phyloP scores from a whole-genome alignment of 2,888 invertebrate species.

The Xestia xanthographa region DNA sequence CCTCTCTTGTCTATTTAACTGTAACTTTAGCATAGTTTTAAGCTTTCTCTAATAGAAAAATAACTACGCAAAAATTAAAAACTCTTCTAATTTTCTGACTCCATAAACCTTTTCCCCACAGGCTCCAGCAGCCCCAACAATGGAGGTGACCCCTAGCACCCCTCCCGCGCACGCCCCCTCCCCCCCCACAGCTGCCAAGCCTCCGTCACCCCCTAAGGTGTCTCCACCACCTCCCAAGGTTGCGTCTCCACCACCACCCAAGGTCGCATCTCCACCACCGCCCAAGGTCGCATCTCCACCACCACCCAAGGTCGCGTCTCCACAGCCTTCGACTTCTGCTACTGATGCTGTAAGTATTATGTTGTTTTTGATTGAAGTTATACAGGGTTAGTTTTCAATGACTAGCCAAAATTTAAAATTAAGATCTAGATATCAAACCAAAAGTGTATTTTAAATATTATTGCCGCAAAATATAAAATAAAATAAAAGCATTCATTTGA shows the following conservation, averaged over 20 bases:
- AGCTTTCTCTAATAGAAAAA: not conserved
- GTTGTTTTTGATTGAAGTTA: not conserved
- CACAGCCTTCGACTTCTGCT: conserved; percentile 72
- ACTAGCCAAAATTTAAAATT: too few relatives aligned
- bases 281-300: conserved; percentile 64
- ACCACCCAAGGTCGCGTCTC: conserved; percentile 63
- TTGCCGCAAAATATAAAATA: too few relatives aligned
- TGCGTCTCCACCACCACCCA: conserved; percentile 64
- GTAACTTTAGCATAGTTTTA: not conserved
- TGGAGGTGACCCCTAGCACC: conserved; percentile 85
- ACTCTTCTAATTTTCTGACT: not conserved
- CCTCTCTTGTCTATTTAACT: not conserved
- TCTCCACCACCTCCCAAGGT: conserved; percentile 67
- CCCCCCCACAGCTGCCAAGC: conserved; percentile 64
- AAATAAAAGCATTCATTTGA: too few relatives aligned
- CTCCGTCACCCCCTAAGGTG: conserved; percentile 68
- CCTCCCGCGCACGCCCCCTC: conserved; percentile 72
- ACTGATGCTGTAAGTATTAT: conserved; percentile 38
- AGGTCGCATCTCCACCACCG: conserved; percentile 64
- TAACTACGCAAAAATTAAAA: too few relatives aligned
- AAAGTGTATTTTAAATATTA: too few relatives aligned
- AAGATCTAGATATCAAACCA: too few relatives aligned
- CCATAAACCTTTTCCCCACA: conserved; percentile 31
- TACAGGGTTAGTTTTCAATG: too few relatives aligned
- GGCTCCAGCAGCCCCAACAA: conserved; percentile 78